phyloP scores from a whole-genome alignment of 2,888 invertebrate species.

The Philereme vetulata region DNA sequence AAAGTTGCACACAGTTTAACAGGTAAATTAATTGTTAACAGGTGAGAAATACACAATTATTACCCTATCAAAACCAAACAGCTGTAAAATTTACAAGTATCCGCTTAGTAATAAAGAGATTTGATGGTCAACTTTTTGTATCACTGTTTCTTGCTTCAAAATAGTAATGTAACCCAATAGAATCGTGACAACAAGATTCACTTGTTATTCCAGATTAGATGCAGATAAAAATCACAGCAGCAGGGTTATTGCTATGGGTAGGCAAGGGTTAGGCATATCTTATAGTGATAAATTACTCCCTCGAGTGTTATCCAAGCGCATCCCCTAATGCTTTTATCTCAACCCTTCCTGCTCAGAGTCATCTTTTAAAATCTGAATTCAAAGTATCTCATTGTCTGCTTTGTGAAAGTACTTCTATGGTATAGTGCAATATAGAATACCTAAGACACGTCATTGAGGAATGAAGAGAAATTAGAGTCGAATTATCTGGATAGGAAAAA shows the following conservation, averaged over 20 bases:
- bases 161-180: background rate
- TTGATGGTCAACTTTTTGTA: no score
- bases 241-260: conserved; percentile 12
- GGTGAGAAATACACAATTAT: no score
- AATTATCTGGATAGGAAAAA: no score
- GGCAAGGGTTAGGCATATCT: conserved; percentile 30
- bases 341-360: conserved; percentile 20
- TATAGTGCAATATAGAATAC: background rate
- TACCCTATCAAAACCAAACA: no score
- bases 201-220: conserved; percentile 41
- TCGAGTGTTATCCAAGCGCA: conserved; percentile 23
- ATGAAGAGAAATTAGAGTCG: no score
- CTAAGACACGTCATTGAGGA: no score
- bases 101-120: no score
- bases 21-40: conserved; percentile 1
- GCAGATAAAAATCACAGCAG: conserved; percentile 14
- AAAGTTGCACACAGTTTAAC: background rate
- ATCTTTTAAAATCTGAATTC: conserved; percentile 22
- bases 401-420: background rate
- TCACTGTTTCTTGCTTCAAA: background rate
- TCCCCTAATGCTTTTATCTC: conserved; percentile 23
- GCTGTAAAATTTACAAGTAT: no score
- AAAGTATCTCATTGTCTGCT: conserved; percentile 10
- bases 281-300: conserved; percentile 35
- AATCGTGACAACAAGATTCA: conserved; percentile 32